Base-by-base conservation (phyloP, 2,113 vertebrate genomes). In the Geothlypis trichas region DNA sequence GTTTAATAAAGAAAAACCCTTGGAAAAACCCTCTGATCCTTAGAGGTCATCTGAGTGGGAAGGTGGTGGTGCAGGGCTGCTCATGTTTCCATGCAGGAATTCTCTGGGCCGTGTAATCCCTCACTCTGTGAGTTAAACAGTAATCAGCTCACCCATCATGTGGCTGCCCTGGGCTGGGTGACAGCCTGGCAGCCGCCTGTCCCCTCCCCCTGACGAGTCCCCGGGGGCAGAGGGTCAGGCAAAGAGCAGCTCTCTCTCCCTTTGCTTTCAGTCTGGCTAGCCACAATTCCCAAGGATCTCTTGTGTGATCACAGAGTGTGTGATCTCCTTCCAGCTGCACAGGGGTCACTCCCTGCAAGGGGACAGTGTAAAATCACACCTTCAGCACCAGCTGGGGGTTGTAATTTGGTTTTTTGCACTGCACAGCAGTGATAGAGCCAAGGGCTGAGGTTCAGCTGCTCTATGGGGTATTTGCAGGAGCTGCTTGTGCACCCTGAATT, bases 61-160 rank as follows among this genome's bases (percentile, higher is more conserved):
- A 62, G 68, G 91, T 12, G 23, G 81, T 69, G 75, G 81, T 7
- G 47, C 7, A 6, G 66, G 46, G 58, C 71, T 84, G 80, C 88
- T 92, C 37, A 10, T 92, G 92, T 95, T 96, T 96, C 93, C 90
- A 13, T 93, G 80, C 66, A 93, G 95, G 95, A 96, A 90, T 96
- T 97, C 96, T 96, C 41, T 13, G 3, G 79, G 89, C 86, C 3
- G 17, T 94, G 96, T 96, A 96, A 93, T 96, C 92, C 96, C 86
- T 95, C 83, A 37, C 2, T 19, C 69, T 9, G 33, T 7, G 33
- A 65, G 96, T 97, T 97, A 97, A 97, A 86, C 83, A 95, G 92
- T 96, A 96, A 96, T 96, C 93, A 84, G 92, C 93, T 94, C 61
- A 95, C 88, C 37, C 0, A 35, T 96, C 95, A 95, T 84, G 95